Evolutionary conservation across 2,113 vertebrate species (phyloP).

Genomic region (Otolemur garnettii): DNA sequence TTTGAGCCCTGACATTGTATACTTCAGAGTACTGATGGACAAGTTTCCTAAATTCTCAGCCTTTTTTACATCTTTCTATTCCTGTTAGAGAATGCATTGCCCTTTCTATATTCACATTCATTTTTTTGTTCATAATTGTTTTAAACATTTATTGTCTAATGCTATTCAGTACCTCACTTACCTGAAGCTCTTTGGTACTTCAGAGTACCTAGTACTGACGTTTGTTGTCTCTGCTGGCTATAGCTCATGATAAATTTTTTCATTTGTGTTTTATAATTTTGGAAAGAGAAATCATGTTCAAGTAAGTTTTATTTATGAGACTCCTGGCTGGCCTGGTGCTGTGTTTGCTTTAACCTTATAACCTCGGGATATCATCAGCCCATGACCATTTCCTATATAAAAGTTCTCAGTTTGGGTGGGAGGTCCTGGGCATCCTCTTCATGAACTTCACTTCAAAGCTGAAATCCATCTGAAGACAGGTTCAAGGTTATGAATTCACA

Average conservation of each 20-base stretch:
- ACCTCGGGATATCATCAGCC: background rate
- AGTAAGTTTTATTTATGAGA: background rate
- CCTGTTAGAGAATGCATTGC: background rate
- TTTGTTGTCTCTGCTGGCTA: background rate
- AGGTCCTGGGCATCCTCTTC: background rate
- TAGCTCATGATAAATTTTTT: constrained; percentile 4
- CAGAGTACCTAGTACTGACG: background rate
- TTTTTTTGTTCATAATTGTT: background rate
- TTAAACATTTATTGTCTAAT: background rate
- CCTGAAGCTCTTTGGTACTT: background rate
- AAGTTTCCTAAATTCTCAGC: background rate
- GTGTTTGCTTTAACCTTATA: background rate
- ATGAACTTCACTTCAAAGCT: background rate
- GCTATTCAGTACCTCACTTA: background rate
- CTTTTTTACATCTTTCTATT: background rate
- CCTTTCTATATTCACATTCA: background rate
- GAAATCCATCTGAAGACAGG: background rate
- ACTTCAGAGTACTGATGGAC: background rate
- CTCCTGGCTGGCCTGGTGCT: background rate
- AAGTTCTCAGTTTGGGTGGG: constrained; percentile 12
- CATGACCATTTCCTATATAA: background rate
- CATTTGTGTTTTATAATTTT: constrained; percentile 45
- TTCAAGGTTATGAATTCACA: background rate
- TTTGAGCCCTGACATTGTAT: background rate
- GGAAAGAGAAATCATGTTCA: background rate